Base-by-base conservation (phyloP, 2,113 vertebrate species). In the Pelodiscus sinensis region DNA sequence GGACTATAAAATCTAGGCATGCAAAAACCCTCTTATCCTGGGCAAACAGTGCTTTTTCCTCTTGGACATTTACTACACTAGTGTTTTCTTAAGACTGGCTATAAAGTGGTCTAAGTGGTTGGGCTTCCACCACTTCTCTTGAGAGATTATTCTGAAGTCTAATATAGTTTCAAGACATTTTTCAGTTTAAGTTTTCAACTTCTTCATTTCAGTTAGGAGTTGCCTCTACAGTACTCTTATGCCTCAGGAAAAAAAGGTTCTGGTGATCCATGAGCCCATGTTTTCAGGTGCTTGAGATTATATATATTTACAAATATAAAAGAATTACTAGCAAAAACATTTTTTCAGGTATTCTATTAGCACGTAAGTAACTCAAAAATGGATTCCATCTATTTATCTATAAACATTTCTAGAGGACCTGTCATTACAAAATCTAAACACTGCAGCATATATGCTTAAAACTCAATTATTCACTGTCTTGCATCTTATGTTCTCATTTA, bases 171-270 rank as follows among this genome's bases (percentile, higher is more conserved):
- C 55, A 12, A 16, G 90, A 94, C 81, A n/a, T 25, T 15, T 57
- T 89, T 80, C 27, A 82, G 58, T 90, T 89, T 44, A 85, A 83
- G 35, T 95, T 93, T 12, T 58, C 29, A 22, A 68, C 60, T 81
- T 57, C 31, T 79, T 93, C 84, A 96, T 93, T 93, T 88, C 56
- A 87, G 52, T 86, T 82, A 2, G 4, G 21, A 95, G 85, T 19
- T 2, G 16, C 84, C 50, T 19, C 11, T 80, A 21, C 85, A 86
- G 75, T 6, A 56, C 15, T 84, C 52, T 84, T 81, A 86, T 82
- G 4, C 31, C 44, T 84, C 81, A 27, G 31, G 88, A 80, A 65
- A 58, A 92, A 91, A 90, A 25, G 0, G 62, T 55, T 79, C 35
- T 1, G 35, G 8, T n/a, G 52, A 79, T 52, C 22, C 21, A n/a